Evolutionary conservation across 2,113 vertebrate species (phyloP), one percentile per base, ranked within the genome.

Genomic region (Miniopterus natalensis): DNA sequence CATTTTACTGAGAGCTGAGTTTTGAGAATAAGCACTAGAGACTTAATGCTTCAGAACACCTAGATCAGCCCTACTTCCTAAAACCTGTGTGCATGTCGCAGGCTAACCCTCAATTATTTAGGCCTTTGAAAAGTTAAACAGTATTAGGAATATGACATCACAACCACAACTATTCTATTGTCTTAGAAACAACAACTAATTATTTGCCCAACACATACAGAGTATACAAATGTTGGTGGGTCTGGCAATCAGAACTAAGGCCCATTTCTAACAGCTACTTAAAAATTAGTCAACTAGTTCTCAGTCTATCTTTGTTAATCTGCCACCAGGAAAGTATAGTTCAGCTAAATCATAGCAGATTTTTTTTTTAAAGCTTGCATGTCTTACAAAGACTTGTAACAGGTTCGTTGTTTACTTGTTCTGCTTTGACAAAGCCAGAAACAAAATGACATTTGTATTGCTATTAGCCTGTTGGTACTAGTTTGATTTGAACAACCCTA

Each of bases 391-490:
- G 80, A 93, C 29, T 87, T 90, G 80, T 90, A 71, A 86, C 31
- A 61, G n/a, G 63, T 79, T 97, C 73, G 91, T 92, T 87, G 29
- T 88, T 86, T 65, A 92, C 36, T 92, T 87, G 80, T 84, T 83
- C 68, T 79, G 11, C 61, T 95, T 49, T 95, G 66, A 77, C 14
- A 63, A 95, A 49, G 36, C 31, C 87, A 97, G 88, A 93, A 95
- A 97, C 90, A 97, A 96, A 89, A 36, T 40, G 40, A 55, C 27
- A 93, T 90, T 86, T 94, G 45, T 93, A 84, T 2, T 88, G 29
- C 47, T 75, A 71, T 40, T 84, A 31, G 71, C 78, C 63, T 84
- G 21, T 31, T 63, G 31, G 27, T 83, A 95, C 77, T 79, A 75
- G 27, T n/a, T 84, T 95, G 45, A 94, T 71, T 31, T 63, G 68